Evolutionary conservation across 2,113 vertebrate genomes (phyloP), one percentile per base, ranked within the genome.

Genomic region (Ceyx melanurus): DNA sequence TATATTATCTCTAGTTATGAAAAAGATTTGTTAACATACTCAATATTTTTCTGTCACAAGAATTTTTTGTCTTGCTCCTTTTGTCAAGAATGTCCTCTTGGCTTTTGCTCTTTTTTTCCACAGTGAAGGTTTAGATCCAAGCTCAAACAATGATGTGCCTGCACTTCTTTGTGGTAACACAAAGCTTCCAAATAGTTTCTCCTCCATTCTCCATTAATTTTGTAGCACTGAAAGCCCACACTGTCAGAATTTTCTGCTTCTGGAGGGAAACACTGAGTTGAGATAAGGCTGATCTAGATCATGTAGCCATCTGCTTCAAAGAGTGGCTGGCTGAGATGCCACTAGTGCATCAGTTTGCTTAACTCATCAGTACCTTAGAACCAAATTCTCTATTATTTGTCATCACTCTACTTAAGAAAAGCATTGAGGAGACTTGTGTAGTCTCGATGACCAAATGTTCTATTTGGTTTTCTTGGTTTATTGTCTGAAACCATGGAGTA

Each of bases 111-210:
- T 17, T 29, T 64, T 28, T 23, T 6, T 23, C 25, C 57, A 86
- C 11, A 64, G 40, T 0, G 0, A 77, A 25, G 12, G 8, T 8
- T 56, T 61, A 5, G 23, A 35, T 4, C 11, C 21, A 21, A 60
- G 37, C 3, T 1, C 26, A 42, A 82, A 45, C 12, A 19, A 15
- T 33, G 64, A 46, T 56, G 7, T 80, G 23, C 28, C 68, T 15
- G 2, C 9, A 60, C 48, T 60, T 15, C 42, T 46, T 56, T 65
- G 43, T 37, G 19, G 7, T 14, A 64, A 48, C 2, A 1, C 13
- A 25, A 13, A 60, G 33, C 48, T 85, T 53, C 40, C 31, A 33
- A 48, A 29, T 82, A 37, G 23, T 82, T 68, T 33, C 9, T 76
- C 68, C 53, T 29, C 23, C 16, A 13, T 82, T 81, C 10, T 42